Evolutionary conservation across 2,113 vertebrate genomes (phyloP), one percentile per base, ranked within the genome.

Genomic region (Vulpes vulpes): DNA sequence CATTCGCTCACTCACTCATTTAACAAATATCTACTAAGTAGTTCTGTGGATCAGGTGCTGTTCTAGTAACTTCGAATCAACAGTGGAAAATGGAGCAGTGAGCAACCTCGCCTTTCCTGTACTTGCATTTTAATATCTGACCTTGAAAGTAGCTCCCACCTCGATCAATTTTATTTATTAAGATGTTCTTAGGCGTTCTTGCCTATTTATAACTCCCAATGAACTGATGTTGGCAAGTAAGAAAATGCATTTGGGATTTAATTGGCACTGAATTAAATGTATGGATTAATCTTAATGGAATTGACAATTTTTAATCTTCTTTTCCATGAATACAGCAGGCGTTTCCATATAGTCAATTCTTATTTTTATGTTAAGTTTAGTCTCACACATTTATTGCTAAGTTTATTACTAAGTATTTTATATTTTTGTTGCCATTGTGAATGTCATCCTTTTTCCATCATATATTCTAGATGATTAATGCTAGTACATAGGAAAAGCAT

Each of bases 231-330:
- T 96, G 86, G 93, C 97, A 96, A 91, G 89, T 84, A 93, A 97
- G 96, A 96, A 97, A 97, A 98, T 94, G 82, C 88, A 78, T 93
- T 95, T 95, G 93, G 85, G 91, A 92, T 96, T 96, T 98, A 97
- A 98, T 93, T 94, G 97, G 95, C 89, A 96, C 93, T 85, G 93
- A 96, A 98, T 98, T 97, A 98, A 97, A 96, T 83, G 60, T 98
- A 98, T 96, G 95, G 96, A 96, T 98, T 97, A 88, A 96, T 98
- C 94, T 98, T 97, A 97, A 98, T 89, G 88, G 84, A 97, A 98
- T 83, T 97, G 97, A 97, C 89, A 55, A 94, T 93, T 97, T 98
- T 98, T 97, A 92, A 97, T 98, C 93, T 97, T 92, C 97, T 94
- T 96, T 96, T 60, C 81, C 49, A 67, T 62, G 49, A 88, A 83